Base-by-base conservation (phyloP, 2,888 invertebrate genomes). In the Cataglyphis livida region DNA sequence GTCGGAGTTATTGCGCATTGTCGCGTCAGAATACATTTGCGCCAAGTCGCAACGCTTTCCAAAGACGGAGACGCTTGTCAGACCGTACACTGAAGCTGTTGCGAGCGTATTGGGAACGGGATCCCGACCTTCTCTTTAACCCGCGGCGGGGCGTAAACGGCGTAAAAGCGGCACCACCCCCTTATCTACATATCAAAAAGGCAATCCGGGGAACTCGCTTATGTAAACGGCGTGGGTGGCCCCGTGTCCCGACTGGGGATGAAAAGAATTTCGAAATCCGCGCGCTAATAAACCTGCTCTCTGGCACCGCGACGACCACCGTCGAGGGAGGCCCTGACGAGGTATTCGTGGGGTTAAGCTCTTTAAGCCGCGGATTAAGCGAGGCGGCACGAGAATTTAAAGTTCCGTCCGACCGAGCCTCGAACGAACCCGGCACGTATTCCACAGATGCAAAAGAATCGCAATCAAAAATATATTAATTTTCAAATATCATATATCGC, bases 151-250 rank as follows among this genome's bases (percentile, higher is more conserved):
- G 92, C 92, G 93, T 94, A 94, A 94, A 93, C 93, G 94, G 93
- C 92, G 93, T 93, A 92, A 93, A 94, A 93, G 93, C 93, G 88
- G 89, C 87, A 89, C 90, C 91, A 91, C 90, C 92, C 78, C 92
- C 94, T 93, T 92, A 94, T 94, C 94, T 94, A 94, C 94, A 94
- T 94, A 94, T 94, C 94, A 94, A 94, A 94, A 94, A 94, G 94
- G 94, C 94, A 94, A 94, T 94, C 93, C 93, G 91, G 93, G 91
- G 94, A 94, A 94, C 93, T 94, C 94, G 94, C 94, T 94, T 94
- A 94, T 94, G 94, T 94, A 94, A 94, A 94, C 94, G 93, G 92
- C 90, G 88, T 89, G 91, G 91, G 91, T 88, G 91, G 92, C 91
- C 87, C 89, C 91, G 91, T 92, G 92, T 92, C 91, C 90, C 90